phyloP scores from a whole-genome alignment of 1,140 invertebrate genomes.

The Platyura marginata region DNA sequence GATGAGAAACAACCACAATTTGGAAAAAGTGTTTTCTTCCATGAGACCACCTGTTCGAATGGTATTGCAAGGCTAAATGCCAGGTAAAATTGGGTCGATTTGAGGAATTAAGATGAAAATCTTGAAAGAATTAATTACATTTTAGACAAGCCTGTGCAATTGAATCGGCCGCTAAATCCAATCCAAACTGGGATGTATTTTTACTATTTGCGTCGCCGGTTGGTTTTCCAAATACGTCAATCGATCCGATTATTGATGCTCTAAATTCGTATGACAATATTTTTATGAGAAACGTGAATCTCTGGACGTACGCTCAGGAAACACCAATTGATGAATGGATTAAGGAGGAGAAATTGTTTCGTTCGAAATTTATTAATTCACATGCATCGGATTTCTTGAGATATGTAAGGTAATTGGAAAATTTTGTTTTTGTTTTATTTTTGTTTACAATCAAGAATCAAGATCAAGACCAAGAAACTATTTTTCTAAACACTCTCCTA shows the following conservation, averaged over 20 bases:
- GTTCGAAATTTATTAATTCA: conserved; percentile 31
- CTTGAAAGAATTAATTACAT: conserved; percentile 24
- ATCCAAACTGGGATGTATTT: conserved; percentile 35
- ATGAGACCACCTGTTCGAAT: conserved; percentile 30
- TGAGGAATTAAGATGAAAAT: conserved; percentile 11
- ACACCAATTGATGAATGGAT: conserved; percentile 43
- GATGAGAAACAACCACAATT: conserved; percentile 12
- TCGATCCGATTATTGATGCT: conserved; percentile 13
- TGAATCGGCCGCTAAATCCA: conserved; percentile 41
- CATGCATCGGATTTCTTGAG: conserved; percentile 49
- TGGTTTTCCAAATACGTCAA: conserved; percentile 7
- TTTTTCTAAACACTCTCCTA: too few relatives aligned
- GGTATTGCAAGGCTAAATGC: background rate
- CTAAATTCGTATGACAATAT: conserved; percentile 37
- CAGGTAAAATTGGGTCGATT: conserved; percentile 6
- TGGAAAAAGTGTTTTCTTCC: conserved; percentile 34
- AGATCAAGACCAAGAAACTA: too few relatives aligned
- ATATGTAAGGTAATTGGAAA: conserved; percentile 30
- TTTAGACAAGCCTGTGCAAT: conserved; percentile 43
- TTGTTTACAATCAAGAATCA: too few relatives aligned
- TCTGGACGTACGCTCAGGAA: conserved; percentile 32
- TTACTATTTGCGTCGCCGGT: conserved; percentile 32
- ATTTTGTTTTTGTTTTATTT: too few relatives aligned
- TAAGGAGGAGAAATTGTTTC: conserved; percentile 29
- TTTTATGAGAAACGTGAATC: conserved; percentile 30